Base-by-base conservation (phyloP, 2,888 invertebrate genomes). In the Hydrotaea diabolus region DNA sequence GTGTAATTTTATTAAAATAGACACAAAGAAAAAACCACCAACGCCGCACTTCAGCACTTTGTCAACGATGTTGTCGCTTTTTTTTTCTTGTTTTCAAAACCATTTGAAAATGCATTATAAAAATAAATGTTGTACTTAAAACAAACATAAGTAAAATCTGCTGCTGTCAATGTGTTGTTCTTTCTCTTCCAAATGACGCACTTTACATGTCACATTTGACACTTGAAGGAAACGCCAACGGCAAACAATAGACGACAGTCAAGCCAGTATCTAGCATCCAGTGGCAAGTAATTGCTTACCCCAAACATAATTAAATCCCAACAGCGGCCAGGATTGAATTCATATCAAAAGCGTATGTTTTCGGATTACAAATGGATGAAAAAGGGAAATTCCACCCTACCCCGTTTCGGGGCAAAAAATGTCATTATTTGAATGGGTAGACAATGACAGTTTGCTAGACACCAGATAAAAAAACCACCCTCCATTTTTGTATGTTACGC, bases 181-280 rank as follows among this genome's bases (percentile, higher is more conserved):
- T n/a, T n/a, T n/a, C n/a, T n/a, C n/a, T n/a, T n/a, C n/a, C 46
- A 69, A 46, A 69, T 69, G 43, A 46, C 69, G 23, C 21, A 66
- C 69, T 69, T 69, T 46, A 69, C 43, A 23, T 43, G 69, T 69
- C 43, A 69, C 11, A 69, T 46, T 21, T 46, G 46, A 46, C 69
- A 69, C 69, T 69, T 46, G 46, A 69, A 31, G 31, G 2, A n/a
- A 31, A 31, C 31, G 31, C 31, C 4, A 46, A 69, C 36, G 19
- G 13, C 43, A 66, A 66, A 31, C 31, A 31, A 31, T 31, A 7
- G 3, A 2, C 2, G 13, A 59, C 15, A 2, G 64, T 8, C 36
- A n/a, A n/a, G n/a, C n/a, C n/a, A n/a, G n/a, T n/a, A n/a, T n/a
- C n/a, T n/a, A 36, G 23, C 59, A 26, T 49, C 15, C 4, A n/a